Evolutionary conservation across 2,797 vertebrate genomes (phyloP), one percentile per base, ranked within the genome.

Genomic region (Myiotriccus ornatus): DNA sequence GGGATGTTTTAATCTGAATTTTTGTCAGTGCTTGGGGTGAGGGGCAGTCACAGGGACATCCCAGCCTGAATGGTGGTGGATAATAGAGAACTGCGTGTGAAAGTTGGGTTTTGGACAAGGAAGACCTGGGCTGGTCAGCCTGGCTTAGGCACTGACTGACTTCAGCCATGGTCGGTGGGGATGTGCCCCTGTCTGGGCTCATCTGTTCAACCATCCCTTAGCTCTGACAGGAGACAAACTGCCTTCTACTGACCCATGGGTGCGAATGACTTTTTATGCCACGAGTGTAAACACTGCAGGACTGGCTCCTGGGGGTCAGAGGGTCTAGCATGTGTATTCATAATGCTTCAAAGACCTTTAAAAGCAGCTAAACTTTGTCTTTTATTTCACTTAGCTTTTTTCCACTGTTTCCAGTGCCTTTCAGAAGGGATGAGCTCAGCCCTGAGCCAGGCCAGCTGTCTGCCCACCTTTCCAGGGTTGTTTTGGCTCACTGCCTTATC

Each of bases 11-110:
- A 59, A 55, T 44, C 34, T 34, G 64, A 59, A 13, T 30, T 77
- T 62, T 41, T 10, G 3, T 37, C 39, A 27, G n/a, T 71, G 11
- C 23, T 41, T 44, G 1, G 2, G 9, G 10, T 1, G 27, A 1
- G 2, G 10, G 14, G 1, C 27, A 2, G 5, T 47, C 15, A 32
- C 11, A 23, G 55, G 25, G 35, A 15, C 28, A 37, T 43, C 37
- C n/a, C 37, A 59, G 22, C 14, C n/a, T 46, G 27, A n/a, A 10
- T 20, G 22, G 50, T 56, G 78, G 7, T 55, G 63, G 32, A 10
- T 67, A 10, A 22, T 56, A 21, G 13, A 5, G 30, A 46, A 20
- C 0, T 68, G 65, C 43, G 32, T 47, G 5, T 9, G 14, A 59
- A 30, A 32, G 52, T 15, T 90, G 52, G n/a, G 9, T 64, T 90